These are phyloP conservation scores for Hartigia nigra DNA, from an alignment of 2,888 invertebrate species.

Conservation along the genomic window DNA sequence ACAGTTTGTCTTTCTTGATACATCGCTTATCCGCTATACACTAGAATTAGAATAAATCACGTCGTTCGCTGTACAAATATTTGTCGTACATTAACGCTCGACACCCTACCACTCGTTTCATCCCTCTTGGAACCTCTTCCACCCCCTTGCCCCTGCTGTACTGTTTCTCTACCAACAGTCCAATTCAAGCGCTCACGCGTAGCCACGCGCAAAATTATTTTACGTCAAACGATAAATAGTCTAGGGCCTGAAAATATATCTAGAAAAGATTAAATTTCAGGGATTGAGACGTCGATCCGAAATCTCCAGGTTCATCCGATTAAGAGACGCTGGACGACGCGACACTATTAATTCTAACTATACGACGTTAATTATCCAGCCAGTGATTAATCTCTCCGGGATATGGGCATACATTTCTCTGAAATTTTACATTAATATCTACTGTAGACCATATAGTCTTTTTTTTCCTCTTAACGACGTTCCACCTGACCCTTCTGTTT, in stretches of 20 bases:
- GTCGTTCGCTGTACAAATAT: conserved; percentile 10
- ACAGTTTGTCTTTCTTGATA: neutral
- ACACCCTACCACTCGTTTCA: neutral
- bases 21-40: neutral
- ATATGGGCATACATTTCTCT: neutral
- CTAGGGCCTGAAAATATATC: conserved; percentile 33
- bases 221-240: conserved; percentile 6
- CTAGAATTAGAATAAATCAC: conserved; percentile 28
- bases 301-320: conserved; percentile 34
- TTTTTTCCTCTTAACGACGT: neutral
- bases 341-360: neutral
- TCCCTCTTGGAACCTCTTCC: neutral
- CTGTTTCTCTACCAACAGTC: neutral
- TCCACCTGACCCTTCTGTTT: no score
- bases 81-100: neutral
- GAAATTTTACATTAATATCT: neutral
- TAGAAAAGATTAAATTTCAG: conserved; percentile 46
- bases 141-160: neutral
- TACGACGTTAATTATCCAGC: neutral
- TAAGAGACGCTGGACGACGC: conserved; percentile 21
- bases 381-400: neutral
- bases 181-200: conserved; percentile 12
- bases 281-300: conserved; percentile 35
- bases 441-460: neutral
- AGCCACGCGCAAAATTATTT: conserved; percentile 34